Evolutionary conservation across 2,113 vertebrate genomes (phyloP).

Genomic region (Capra hircus): DNA sequence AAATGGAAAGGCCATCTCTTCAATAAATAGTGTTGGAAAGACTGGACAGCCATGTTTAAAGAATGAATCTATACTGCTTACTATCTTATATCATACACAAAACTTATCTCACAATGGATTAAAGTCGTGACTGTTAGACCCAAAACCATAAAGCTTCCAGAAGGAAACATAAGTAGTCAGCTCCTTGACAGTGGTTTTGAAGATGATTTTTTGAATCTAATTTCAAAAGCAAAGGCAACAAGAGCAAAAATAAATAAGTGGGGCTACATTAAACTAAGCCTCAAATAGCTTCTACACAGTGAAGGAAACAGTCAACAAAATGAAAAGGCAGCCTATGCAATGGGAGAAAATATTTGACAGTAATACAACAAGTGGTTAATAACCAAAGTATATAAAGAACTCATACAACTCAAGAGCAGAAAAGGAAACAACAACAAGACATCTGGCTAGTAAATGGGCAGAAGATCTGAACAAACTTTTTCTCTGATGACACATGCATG

Average conservation of each 20-base stretch:
- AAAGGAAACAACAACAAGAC: background rate
- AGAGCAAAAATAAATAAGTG: background rate
- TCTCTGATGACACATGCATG: background rate
- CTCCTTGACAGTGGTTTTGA: background rate
- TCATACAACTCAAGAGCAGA: background rate
- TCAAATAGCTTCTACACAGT: background rate
- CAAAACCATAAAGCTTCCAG: background rate
- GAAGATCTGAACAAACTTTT: background rate
- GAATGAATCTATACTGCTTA: background rate
- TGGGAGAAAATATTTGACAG: background rate
- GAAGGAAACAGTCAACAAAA: background rate
- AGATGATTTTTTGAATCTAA: background rate
- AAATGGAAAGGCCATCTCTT: background rate
- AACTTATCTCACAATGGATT: background rate
- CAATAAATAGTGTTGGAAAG: background rate
- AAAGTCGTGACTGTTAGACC: background rate
- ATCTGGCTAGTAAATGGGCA: background rate
- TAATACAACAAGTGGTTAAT: background rate
- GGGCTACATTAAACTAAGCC: background rate
- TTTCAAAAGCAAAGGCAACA: background rate
- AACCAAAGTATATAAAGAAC: background rate
- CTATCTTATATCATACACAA: background rate
- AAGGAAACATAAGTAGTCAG: background rate
- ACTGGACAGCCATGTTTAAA: background rate
- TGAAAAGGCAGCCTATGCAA: background rate